Evolutionary conservation across 2,797 vertebrate species (phyloP).

Genomic region (Oceanodroma leucorhoa): DNA sequence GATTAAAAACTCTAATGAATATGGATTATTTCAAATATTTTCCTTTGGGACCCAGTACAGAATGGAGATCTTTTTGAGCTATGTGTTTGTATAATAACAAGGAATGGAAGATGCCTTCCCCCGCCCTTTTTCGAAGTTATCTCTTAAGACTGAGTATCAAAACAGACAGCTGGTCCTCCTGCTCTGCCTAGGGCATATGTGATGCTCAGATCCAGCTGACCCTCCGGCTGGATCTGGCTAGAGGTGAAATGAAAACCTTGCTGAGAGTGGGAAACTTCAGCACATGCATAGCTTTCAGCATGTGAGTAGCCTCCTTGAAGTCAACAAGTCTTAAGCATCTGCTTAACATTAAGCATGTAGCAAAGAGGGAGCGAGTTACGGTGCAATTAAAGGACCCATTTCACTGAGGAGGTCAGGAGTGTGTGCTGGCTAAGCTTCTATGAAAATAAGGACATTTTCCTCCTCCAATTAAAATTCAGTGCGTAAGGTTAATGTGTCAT

Average conservation of each 20-base stretch:
- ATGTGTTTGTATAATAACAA: neutral
- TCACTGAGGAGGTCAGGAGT: neutral
- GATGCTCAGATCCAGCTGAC: neutral
- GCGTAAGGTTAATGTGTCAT: conserved; percentile 2
- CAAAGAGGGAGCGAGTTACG: neutral
- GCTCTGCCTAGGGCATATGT: neutral
- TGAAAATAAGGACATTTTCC: neutral
- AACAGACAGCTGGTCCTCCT: neutral
- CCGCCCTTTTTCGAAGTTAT: neutral
- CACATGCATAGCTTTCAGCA: accelerated
- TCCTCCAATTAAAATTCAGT: neutral
- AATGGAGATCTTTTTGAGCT: neutral
- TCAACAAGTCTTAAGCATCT: neutral
- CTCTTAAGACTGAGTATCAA: neutral
- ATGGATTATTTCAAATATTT: conserved; percentile 32
- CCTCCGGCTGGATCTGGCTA: neutral
- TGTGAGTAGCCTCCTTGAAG: neutral
- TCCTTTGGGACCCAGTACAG: neutral
- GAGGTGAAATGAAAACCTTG: neutral
- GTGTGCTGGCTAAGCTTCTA: neutral
- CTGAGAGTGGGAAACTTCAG: neutral
- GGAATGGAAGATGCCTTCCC: neutral
- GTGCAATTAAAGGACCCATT: neutral
- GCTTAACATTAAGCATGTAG: neutral
- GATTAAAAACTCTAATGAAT: conserved; percentile 46